Conservation (phyloP, 2,113 vertebrate genomes). For the Chaetops frenatus region DNA sequence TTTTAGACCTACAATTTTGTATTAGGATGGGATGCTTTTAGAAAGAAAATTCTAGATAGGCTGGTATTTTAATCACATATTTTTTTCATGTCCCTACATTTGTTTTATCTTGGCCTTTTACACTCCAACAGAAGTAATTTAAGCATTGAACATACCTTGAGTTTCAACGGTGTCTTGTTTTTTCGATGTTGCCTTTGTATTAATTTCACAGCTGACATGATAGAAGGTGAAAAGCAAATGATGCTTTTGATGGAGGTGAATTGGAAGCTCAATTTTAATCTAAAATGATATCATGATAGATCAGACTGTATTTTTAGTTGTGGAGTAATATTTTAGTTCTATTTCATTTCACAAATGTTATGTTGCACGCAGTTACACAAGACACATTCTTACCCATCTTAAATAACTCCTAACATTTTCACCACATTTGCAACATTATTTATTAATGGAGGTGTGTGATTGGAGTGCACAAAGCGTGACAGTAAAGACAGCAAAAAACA, state of each 20-base stretch:
- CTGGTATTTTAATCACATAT: not conserved
- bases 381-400: not conserved
- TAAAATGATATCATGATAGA: constrained; percentile 69
- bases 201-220: constrained; percentile 96
- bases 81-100: not conserved
- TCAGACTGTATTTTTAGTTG: constrained; percentile 12
- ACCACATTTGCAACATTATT: constrained; percentile 13
- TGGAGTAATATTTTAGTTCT: not conserved
- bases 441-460: constrained; percentile 47
- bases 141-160: constrained; percentile 76
- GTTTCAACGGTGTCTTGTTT: constrained; percentile 89
- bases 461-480: constrained; percentile 41
- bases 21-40: not conserved
- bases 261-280: constrained; percentile 94
- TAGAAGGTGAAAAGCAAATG: constrained; percentile 96
- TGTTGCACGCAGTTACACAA: not conserved
- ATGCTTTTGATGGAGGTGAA: constrained; percentile 93
- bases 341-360: constrained; percentile 16
- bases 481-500: constrained; percentile 11
- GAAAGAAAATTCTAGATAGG: not conserved
- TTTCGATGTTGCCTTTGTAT: constrained; percentile 87
- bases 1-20: not conserved
- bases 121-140: not conserved
- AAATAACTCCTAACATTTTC: not conserved
- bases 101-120: not conserved